phyloP scores from a whole-genome alignment of 1,140 invertebrate genomes.

The Meloidogyne chitwoodi region DNA sequence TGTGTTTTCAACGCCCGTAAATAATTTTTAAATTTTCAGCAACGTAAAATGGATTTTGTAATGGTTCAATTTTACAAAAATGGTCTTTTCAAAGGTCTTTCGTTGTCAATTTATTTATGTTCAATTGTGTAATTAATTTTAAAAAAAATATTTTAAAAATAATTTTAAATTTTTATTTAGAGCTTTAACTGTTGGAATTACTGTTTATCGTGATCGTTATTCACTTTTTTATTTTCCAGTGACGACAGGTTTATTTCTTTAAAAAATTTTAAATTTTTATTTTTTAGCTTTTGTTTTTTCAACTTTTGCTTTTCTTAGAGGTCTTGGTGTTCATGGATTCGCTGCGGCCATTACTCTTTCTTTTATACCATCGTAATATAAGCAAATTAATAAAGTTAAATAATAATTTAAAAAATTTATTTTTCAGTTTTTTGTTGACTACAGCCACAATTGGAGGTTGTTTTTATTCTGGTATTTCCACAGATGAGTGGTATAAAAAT shows the following conservation, averaged over 20 bases:
- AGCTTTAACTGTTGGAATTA: not conserved
- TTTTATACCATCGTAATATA: not conserved
- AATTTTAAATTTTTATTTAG: conserved; percentile 1
- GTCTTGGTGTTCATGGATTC: not conserved
- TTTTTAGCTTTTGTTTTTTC: not conserved
- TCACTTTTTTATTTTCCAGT: conserved; percentile 6
- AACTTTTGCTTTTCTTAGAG: not conserved
- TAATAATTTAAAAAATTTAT: not conserved
- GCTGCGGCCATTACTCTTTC: not conserved
- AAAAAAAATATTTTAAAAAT: not conserved
- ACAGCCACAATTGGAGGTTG: not conserved
- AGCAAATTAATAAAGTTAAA: too few species aligned
- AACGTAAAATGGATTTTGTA: not conserved
- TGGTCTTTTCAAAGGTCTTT: not conserved
- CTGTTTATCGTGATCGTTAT: conserved; percentile 14
- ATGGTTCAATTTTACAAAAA: not conserved
- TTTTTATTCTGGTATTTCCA: not conserved
- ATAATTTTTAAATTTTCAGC: not conserved
- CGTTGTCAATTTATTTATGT: not conserved
- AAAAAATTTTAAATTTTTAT: not conserved
- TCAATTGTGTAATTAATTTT: conserved; percentile 7
- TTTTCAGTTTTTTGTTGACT: not conserved
- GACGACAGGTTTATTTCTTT: not conserved
- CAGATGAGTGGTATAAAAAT: not conserved
- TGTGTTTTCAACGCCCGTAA: too few species aligned